Conservation (phyloP, 2,113 vertebrate species). For the Thamnophis sirtalis region DNA sequence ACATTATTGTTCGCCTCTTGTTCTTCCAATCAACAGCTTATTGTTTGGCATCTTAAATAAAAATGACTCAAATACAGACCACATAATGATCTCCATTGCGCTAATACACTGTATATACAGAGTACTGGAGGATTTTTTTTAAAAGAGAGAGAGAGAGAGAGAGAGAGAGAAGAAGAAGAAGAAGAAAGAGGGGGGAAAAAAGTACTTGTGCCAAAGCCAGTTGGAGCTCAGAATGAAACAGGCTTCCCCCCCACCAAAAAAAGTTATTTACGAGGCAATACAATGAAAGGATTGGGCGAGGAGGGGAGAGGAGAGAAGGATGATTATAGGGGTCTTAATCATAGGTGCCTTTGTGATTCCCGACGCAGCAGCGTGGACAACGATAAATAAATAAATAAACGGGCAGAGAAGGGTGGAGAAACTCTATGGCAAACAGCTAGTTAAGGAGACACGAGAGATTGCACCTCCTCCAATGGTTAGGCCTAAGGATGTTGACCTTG, state of each 20-base stretch:
- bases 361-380: slow-evolving; percentile 68
- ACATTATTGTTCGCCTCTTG: slow-evolving; percentile 98
- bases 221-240: slow-evolving; percentile 70
- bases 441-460: slow-evolving; percentile 75
- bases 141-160: not conserved
- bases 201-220: slow-evolving; percentile 73
- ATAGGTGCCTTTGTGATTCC: slow-evolving; percentile 73
- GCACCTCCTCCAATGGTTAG: slow-evolving; percentile 72
- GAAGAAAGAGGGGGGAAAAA: slow-evolving; percentile 57
- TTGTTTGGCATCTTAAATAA: slow-evolving; percentile 99
- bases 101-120: slow-evolving; percentile 89
- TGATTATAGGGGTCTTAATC: slow-evolving; percentile 74
- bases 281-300: slow-evolving; percentile 28
- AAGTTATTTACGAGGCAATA: slow-evolving; percentile 86
- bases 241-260: slow-evolving; percentile 59
- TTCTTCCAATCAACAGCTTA: slow-evolving; percentile 99
- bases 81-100: slow-evolving; percentile 99
- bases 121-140: slow-evolving; percentile 67
- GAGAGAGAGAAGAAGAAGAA: not conserved
- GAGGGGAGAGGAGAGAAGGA: slow-evolving; percentile 38
- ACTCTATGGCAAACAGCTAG: slow-evolving; percentile 67
- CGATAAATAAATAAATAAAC: slow-evolving; percentile 54
- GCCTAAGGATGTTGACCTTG: slow-evolving; percentile 72
- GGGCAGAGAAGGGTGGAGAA: slow-evolving; percentile 55
- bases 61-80: slow-evolving; percentile 99